A percentile compares a stretch with the other conserved stretches of the same genome.
phyloP scores from a whole-genome alignment of 2,888 invertebrate genomes.

The Leptopilina myrica region DNA sequence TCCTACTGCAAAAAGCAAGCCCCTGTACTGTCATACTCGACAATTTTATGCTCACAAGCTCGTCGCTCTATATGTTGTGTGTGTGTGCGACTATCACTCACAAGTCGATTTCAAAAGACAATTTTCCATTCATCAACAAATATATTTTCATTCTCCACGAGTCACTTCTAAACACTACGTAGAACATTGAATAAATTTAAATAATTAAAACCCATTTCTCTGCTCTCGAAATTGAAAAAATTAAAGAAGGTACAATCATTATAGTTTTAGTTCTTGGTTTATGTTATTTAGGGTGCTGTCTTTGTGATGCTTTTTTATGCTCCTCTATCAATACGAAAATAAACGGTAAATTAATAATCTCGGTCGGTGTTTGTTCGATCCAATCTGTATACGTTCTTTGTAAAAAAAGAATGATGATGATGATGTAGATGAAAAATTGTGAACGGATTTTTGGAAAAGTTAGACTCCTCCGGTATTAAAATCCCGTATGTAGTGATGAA shows the following conservation, averaged over 20 bases:
- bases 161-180: too few species aligned
- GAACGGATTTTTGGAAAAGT: background rate
- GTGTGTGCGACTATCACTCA: background rate
- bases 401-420: background rate
- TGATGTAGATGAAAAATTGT: background rate
- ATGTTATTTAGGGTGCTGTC: too few species aligned
- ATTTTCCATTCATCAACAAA: background rate
- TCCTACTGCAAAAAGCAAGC: slow-evolving; percentile 16
- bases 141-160: background rate
- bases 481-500: background rate
- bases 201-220: too few species aligned
- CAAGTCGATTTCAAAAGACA: slow-evolving; percentile 1
- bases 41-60: slow-evolving; percentile 4
- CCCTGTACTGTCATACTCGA: slow-evolving; percentile 31
- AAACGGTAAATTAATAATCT: too few species aligned
- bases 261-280: too few species aligned
- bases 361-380: background rate
- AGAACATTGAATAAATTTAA: too few species aligned
- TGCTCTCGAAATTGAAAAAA: too few species aligned
- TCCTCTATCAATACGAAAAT: too few species aligned
- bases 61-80: background rate
- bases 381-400: background rate
- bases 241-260: too few species aligned
- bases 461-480: background rate
- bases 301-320: too few species aligned